Base-by-base conservation (phyloP, 2,888 invertebrate species). In the Dromius quadrimaculatus region DNA sequence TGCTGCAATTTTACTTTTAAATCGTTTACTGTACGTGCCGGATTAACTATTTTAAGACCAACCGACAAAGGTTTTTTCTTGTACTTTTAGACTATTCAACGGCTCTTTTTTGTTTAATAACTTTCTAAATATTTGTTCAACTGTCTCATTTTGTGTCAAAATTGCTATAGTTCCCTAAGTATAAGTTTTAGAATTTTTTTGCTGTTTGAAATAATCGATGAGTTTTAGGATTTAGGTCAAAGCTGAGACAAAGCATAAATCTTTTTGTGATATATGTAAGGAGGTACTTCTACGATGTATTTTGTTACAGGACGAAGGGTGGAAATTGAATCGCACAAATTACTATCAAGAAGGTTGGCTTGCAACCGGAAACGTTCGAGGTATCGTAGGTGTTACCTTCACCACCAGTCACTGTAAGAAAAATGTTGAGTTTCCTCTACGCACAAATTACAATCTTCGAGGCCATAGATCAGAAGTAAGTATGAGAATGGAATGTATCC, bases 341-440 rank as follows among this genome's bases (percentile, higher is more conserved):
- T 97, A 97, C 83, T 97, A 97, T 81, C 95, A 97, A 84, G 97
- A 98, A 83, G 98, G 97, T 57, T 98, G 98, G 98, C 85, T 98
- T 79, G 96, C 97, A 73, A 95, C 95, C 47, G 97, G 97, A 76
- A 98, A 97, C 83, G 91, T 94, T 72, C 89, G 95, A 77, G 96
- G 97, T 41, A 92, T 97, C 76, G 95, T 97, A 69, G 97, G 98
- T 69, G 96, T 97, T 63, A 98, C 97, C 71, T 97, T 96, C 84
- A 97, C 97, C 68, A 94, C 97, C 54, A 95, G 95, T 73, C 95
- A 96, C 82, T 94, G 94, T 84, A 90, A 92, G 77, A 92, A 92
- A 77, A 92, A 92, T 76, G 89, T 92, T 77, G 94, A 94, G 80
- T 88, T 93, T 80, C 97, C 97, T 1, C 85, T 92, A 66, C 87